phyloP scores from a whole-genome alignment of 2,888 invertebrate genomes.

The Odontocerum albicorne region DNA sequence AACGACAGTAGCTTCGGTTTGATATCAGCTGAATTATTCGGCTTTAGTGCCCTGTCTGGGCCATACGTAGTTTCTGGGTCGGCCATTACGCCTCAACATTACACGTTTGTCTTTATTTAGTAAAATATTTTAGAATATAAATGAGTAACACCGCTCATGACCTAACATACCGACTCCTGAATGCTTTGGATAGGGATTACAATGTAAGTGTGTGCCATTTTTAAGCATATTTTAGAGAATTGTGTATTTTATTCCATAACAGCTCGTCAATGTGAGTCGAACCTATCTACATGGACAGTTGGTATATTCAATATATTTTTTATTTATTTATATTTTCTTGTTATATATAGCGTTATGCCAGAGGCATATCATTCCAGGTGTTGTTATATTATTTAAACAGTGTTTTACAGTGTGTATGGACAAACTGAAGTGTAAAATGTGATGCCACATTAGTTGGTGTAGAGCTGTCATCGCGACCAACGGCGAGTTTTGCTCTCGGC shows the following conservation, averaged over 20 bases:
- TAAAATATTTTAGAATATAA: slow-evolving; percentile 67
- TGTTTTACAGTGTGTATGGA: slow-evolving; percentile 9
- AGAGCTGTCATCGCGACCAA: slow-evolving; percentile 17
- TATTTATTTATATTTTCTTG: slow-evolving; percentile 21
- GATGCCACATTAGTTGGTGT: too few relatives aligned
- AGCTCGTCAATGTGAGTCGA: slow-evolving; percentile 21
- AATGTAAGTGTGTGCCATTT: slow-evolving; percentile 78
- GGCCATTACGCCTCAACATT: slow-evolving; percentile 62
- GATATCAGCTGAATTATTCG: slow-evolving; percentile 63
- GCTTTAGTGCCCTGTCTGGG: slow-evolving; percentile 63
- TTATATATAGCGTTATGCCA: slow-evolving; percentile 4
- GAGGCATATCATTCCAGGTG: slow-evolving; percentile 6
- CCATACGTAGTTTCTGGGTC: slow-evolving; percentile 62
- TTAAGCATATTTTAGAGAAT: slow-evolving; percentile 31
- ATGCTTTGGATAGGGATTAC: slow-evolving; percentile 95
- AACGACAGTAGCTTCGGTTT: slow-evolving; percentile 59
- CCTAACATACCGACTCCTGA: slow-evolving; percentile 94
- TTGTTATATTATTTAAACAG: slow-evolving; percentile 12
- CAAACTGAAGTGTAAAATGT: slow-evolving; percentile 17
- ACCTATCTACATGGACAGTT: slow-evolving; percentile 24
- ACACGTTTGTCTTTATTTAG: slow-evolving; percentile 63
- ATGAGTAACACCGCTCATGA: slow-evolving; percentile 84
- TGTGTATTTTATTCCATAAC: slow-evolving; percentile 30
- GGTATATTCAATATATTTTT: too few relatives aligned
- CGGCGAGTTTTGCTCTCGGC: slow-evolving; percentile 2